A percentile compares a stretch with the other conserved stretches of the same genome.
Conservation (phyloP, 2,113 vertebrate genomes). For the Clarias batrachus region DNA sequence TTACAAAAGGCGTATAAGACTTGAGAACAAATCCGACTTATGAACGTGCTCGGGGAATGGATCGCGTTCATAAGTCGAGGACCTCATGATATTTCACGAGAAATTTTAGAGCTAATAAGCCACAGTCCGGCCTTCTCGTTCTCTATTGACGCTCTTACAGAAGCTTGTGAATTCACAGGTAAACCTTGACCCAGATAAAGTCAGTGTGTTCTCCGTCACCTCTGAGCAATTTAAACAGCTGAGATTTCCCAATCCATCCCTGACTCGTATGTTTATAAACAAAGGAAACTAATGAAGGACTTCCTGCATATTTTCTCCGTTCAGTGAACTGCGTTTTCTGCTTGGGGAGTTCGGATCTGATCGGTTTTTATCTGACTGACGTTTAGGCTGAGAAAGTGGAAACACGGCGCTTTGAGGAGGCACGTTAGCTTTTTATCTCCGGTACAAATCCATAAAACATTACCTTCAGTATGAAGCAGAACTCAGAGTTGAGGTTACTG, state of each 20-base stretch:
- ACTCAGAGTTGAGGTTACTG: conserved; percentile 92
- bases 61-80: too few relatives aligned
- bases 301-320: neutral
- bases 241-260: neutral
- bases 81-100: neutral
- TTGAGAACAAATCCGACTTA: too few relatives aligned
- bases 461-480: conserved; percentile 98
- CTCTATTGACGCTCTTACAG: neutral
- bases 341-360: neutral
- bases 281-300: neutral
- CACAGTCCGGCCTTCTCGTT: too few relatives aligned
- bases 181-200: neutral
- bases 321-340: neutral
- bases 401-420: neutral
- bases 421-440: neutral
- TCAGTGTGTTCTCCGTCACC: too few relatives aligned
- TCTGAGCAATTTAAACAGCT: neutral
- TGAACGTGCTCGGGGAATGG: too few relatives aligned
- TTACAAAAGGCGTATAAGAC: too few relatives aligned
- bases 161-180: neutral
- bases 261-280: neutral
- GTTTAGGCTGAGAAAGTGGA: neutral
- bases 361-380: neutral
- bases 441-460: conserved; percentile 13
- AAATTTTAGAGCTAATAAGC: neutral